phyloP scores from a whole-genome alignment of 2,888 invertebrate species.

The Drosophila anomalata region DNA sequence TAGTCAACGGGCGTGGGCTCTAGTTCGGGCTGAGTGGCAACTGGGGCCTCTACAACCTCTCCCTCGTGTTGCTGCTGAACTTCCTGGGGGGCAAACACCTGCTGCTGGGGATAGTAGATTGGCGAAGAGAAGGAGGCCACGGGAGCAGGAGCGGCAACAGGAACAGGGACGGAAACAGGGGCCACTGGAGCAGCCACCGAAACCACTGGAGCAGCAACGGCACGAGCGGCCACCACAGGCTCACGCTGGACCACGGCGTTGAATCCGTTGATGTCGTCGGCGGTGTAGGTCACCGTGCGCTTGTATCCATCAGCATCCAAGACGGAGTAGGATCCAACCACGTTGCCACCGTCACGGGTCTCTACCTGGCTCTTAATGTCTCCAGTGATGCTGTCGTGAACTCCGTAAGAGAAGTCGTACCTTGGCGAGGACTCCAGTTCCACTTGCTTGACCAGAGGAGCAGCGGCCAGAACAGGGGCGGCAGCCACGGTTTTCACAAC shows the following conservation, averaged over 20 bases:
- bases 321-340: conserved; percentile 85
- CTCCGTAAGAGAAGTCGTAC: conserved; percentile 85
- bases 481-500: conserved; percentile 44
- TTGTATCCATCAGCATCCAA: conserved; percentile 85
- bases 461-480: conserved; percentile 30
- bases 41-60: conserved; percentile 73
- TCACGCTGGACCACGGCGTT: conserved; percentile 86
- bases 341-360: conserved; percentile 85
- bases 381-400: conserved; percentile 85
- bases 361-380: conserved; percentile 85
- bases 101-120: conserved; percentile 60
- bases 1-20: conserved; percentile 75
- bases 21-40: conserved; percentile 54
- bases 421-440: conserved; percentile 77
- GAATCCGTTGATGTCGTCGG: conserved; percentile 85
- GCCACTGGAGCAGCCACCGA: conserved; percentile 47
- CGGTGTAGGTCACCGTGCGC: conserved; percentile 85
- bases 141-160: conserved; percentile 35
- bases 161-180: conserved; percentile 39
- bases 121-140: conserved; percentile 58
- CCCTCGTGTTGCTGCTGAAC: conserved; percentile 65
- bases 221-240: conserved; percentile 74
- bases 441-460: conserved; percentile 65
- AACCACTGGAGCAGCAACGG: conserved; percentile 55
- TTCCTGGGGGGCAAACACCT: conserved; percentile 46